These are phyloP conservation scores for Aleadryas rufinucha DNA, from an alignment of 2,113 vertebrate species.

Conservation along the genomic window DNA sequence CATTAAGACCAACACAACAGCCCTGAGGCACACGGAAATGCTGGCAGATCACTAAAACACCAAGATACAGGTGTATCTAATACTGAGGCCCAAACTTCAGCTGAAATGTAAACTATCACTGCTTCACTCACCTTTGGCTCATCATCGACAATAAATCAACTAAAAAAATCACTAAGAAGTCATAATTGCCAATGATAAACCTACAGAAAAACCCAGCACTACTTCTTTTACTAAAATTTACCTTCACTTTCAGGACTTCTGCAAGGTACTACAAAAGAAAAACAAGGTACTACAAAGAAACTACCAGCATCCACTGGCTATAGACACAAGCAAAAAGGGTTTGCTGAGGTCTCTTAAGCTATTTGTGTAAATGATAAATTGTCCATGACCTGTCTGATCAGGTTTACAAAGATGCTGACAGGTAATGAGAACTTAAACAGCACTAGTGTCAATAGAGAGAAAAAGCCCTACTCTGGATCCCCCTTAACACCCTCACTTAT, in stretches of 20 bases:
- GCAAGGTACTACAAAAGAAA: not conserved
- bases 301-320: not conserved
- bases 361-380: not conserved
- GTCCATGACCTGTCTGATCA: not conserved
- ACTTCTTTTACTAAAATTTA: not conserved
- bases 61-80: not conserved
- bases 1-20: not conserved
- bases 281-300: not conserved
- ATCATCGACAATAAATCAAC: not conserved
- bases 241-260: not conserved
- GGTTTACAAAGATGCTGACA: not conserved
- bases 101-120: not conserved
- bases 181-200: not conserved
- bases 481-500: not conserved
- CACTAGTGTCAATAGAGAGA: not conserved
- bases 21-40: not conserved
- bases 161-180: not conserved
- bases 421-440: not conserved
- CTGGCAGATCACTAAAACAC: not conserved
- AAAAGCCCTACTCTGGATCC: not conserved
- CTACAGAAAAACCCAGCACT: not conserved
- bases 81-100: not conserved
- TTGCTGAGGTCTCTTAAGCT: not conserved
- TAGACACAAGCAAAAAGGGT: not conserved
- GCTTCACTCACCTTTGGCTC: not conserved